A percentile compares a stretch with the other conserved stretches of the same genome.
Evolutionary conservation across 2,797 vertebrate genomes (phyloP).

Genomic region (Danio jaintianensis): DNA sequence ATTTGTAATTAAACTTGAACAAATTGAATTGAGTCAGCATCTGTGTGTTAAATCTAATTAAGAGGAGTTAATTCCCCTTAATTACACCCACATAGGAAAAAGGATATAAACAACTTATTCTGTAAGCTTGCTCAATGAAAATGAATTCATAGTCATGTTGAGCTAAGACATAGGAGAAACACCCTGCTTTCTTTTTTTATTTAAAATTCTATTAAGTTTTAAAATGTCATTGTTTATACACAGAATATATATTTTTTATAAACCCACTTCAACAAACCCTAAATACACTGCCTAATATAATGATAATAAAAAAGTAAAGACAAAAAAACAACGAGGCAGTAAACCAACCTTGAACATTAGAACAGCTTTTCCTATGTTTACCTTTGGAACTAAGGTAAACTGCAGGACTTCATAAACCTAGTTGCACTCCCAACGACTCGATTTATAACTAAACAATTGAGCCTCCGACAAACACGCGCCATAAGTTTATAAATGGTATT

Average conservation of each 20-base stretch:
- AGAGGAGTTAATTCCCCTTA: conserved; percentile 5
- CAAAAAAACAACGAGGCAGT: not conserved
- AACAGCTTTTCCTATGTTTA: not conserved
- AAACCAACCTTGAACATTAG: too few relatives aligned
- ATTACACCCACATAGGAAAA: conserved; percentile 1
- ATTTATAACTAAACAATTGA: not conserved
- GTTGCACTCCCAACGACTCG: too few relatives aligned
- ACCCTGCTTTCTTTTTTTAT: too few relatives aligned
- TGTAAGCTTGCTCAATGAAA: not conserved
- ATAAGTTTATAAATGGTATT: too few relatives aligned
- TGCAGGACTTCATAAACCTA: not conserved
- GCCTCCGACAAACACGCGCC: too few relatives aligned
- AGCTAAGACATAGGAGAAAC: too few relatives aligned
- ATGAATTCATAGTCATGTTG: not conserved
- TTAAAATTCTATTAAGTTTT: too few relatives aligned
- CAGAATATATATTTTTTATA: too few relatives aligned
- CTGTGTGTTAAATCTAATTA: conserved; percentile 25
- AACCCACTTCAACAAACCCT: too few relatives aligned
- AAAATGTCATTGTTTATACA: too few relatives aligned
- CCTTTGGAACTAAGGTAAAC: not conserved
- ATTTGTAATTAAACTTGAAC: conserved; percentile 27
- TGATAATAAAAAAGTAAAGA: not conserved
- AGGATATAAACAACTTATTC: not conserved
- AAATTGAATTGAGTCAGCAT: conserved; percentile 12
- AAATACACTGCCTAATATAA: too few relatives aligned